phyloP scores from a whole-genome alignment of 2,888 invertebrate genomes.

The Stenichneumon culpator region DNA sequence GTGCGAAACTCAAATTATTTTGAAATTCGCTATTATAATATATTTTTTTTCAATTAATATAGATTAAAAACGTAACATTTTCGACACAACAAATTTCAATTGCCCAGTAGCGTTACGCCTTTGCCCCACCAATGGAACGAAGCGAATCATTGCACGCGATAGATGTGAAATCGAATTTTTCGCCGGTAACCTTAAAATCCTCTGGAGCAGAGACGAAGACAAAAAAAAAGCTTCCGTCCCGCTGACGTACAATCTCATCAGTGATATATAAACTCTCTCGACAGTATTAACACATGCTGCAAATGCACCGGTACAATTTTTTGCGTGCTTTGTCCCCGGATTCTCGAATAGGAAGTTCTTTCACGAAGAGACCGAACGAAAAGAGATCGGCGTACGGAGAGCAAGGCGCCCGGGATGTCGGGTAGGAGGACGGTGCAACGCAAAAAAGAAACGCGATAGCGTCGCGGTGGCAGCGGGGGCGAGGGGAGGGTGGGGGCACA shows the following conservation, averaged over 20 bases:
- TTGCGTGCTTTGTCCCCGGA: constrained; percentile 57
- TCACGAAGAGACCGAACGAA: constrained; percentile 36
- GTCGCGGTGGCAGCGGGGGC: constrained; percentile 45
- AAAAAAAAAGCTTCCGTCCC: constrained; percentile 42
- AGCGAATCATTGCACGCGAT: too few relatives aligned
- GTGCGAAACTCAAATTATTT: too few relatives aligned
- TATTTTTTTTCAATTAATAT: too few relatives aligned
- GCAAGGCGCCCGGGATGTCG: constrained; percentile 3
- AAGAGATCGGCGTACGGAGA: constrained; percentile 58
- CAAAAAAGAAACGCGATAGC: constrained; percentile 50
- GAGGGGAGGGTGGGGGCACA: constrained; percentile 62
- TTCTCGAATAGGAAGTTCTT: constrained; percentile 62
- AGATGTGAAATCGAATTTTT: too few relatives aligned
- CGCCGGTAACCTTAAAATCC: too few relatives aligned
- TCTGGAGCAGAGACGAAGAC: not conserved
- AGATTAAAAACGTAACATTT: too few relatives aligned
- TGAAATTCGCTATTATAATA: too few relatives aligned
- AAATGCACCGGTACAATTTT: constrained; percentile 64
- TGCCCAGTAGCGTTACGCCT: too few relatives aligned
- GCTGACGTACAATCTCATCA: constrained; percentile 56
- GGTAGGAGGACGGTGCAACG: constrained; percentile 32
- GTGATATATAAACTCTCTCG: constrained; percentile 56
- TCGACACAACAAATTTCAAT: too few relatives aligned
- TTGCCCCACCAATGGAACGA: too few relatives aligned
- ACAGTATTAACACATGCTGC: constrained; percentile 66